These are phyloP conservation scores for Sciurus niger DNA, from an alignment of 2,113 vertebrate genomes.

Conservation along the genomic window DNA sequence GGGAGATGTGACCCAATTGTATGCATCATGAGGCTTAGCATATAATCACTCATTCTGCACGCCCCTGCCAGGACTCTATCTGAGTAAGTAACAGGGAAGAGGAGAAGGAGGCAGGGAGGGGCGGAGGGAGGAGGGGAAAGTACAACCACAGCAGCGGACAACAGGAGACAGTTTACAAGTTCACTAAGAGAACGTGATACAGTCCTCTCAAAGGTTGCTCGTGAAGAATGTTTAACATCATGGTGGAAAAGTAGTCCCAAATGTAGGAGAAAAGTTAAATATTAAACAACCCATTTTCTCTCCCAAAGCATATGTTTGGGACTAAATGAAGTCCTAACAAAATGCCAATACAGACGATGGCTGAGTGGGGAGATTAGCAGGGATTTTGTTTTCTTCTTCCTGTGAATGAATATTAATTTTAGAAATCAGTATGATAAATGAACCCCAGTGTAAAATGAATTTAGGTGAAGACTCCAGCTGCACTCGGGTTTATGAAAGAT, in stretches of 20 bases:
- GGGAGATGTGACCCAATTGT: neutral
- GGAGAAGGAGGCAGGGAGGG: no score
- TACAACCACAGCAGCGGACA: neutral
- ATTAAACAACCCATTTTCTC: neutral
- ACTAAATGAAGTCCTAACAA: neutral
- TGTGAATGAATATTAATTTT: neutral
- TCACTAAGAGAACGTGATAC: no score
- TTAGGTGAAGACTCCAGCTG: neutral
- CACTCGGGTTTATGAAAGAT: neutral
- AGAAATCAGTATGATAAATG: neutral
- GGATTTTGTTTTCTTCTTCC: neutral
- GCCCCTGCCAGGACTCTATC: neutral
- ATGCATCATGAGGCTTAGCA: neutral
- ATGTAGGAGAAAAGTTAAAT: neutral
- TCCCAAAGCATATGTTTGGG: neutral
- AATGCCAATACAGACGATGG: neutral
- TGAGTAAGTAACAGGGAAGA: neutral
- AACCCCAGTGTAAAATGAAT: neutral
- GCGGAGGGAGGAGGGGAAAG: neutral
- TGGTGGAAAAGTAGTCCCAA: neutral
- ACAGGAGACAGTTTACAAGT: neutral
- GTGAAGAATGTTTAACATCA: no score
- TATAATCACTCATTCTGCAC: neutral
- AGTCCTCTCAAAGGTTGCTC: neutral
- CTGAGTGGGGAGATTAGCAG: neutral